Conservation (phyloP, 2,888 invertebrate genomes). For the Cryptophagus acutangulus region DNA sequence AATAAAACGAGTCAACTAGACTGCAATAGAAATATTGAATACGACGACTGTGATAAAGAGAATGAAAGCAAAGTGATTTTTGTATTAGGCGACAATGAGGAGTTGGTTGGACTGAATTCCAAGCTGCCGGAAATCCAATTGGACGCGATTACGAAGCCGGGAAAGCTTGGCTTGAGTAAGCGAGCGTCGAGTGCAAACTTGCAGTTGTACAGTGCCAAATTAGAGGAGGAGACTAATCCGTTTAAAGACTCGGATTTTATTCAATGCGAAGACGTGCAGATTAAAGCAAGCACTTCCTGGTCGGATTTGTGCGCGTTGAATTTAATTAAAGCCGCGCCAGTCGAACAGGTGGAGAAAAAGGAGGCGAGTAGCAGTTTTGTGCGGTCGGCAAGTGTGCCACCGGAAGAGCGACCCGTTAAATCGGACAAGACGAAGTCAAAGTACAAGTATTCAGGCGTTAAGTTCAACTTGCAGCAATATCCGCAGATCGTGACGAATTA, state of each 20-base stretch:
- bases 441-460: conserved; percentile 65
- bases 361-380: conserved; percentile 13
- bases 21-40: conserved; percentile 1
- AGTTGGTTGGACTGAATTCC: conserved; percentile 59
- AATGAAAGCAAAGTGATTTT: conserved; percentile 56
- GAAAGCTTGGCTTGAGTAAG: too few species aligned
- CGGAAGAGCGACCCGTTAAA: conserved; percentile 29
- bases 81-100: conserved; percentile 67
- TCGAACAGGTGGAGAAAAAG: conserved; percentile 12
- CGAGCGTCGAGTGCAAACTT: too few species aligned
- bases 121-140: conserved; percentile 19
- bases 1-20: too few species aligned
- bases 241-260: conserved; percentile 32
- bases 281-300: conserved; percentile 35
- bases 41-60: conserved; percentile 3
- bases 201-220: too few species aligned
- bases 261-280: conserved; percentile 9
- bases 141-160: not conserved
- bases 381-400: conserved; percentile 41
- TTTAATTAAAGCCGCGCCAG: too few species aligned
- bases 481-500: conserved; percentile 70
- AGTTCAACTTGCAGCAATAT: conserved; percentile 69
- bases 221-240: too few species aligned
- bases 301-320: too few species aligned
- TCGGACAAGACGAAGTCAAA: conserved; percentile 25